Evolutionary conservation across 1,140 invertebrate genomes (phyloP).

Genomic region (Galendromus occidentalis): DNA sequence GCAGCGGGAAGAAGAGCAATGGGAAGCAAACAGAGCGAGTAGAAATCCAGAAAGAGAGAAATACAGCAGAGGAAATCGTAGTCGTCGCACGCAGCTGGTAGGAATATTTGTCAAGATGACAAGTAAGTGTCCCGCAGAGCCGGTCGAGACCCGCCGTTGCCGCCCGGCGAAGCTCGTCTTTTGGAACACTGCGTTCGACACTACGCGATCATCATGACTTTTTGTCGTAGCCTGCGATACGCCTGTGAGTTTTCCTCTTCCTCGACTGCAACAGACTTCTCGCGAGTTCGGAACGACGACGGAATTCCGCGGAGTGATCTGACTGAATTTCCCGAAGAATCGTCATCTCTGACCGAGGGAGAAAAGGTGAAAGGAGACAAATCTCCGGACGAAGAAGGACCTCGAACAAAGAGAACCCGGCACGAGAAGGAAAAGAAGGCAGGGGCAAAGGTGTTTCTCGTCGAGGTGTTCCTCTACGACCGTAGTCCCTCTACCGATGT

Average conservation of each 20-base stretch:
- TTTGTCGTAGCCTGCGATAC: not conserved
- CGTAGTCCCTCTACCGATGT: not conserved
- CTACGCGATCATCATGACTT: not conserved
- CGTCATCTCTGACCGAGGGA: too few relatives aligned
- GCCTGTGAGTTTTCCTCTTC: not conserved
- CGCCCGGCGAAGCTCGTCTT: not conserved
- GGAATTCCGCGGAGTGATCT: not conserved
- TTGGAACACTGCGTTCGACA: not conserved
- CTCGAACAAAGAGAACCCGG: not conserved
- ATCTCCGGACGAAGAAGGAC: too few relatives aligned
- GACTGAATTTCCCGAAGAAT: too few relatives aligned
- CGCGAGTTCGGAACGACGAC: not conserved
- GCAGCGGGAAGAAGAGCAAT: too few relatives aligned
- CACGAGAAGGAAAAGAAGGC: not conserved
- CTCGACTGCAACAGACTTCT: not conserved
- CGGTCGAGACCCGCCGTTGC: not conserved
- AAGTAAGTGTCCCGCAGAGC: not conserved
- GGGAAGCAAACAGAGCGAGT: not conserved
- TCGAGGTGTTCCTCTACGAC: not conserved
- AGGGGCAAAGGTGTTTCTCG: not conserved
- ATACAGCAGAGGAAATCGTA: not conserved
- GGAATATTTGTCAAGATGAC: slow-evolving; percentile 11
- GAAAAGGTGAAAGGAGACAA: too few relatives aligned
- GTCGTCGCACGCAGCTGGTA: not conserved
- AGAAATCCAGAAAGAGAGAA: not conserved